These are phyloP conservation scores for Hydraecia micacea DNA, from an alignment of 2,888 invertebrate species.

Conservation along the genomic window DNA sequence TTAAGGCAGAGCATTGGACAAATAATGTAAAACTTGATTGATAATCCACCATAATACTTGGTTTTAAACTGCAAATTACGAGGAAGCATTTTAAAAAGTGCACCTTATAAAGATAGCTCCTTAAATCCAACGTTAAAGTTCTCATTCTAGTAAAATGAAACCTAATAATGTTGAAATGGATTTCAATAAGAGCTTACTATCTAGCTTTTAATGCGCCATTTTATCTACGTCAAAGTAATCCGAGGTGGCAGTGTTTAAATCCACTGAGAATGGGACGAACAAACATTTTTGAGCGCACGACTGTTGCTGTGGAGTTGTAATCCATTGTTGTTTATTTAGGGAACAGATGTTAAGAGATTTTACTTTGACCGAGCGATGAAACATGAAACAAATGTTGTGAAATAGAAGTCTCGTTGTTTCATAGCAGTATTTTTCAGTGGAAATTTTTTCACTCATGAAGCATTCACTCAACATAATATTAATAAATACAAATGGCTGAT, in stretches of 20 bases:
- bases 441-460: constrained; percentile 5
- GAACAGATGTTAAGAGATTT: neutral
- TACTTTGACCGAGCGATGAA: neutral
- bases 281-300: constrained; percentile 10
- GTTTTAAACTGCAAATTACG: neutral
- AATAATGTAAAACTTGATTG: neutral
- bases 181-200: constrained; percentile 48
- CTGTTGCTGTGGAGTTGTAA: neutral
- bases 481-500: constrained; percentile 32
- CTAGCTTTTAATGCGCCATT: constrained; percentile 38
- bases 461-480: constrained; percentile 6
- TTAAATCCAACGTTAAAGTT: constrained; percentile 2
- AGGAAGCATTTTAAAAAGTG: neutral
- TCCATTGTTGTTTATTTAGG: constrained; percentile 25
- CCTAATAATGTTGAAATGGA: constrained; percentile 43
- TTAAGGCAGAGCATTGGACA: neutral
- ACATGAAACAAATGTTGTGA: neutral
- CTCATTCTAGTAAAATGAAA: constrained; percentile 23
- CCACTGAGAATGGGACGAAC: constrained; percentile 12
- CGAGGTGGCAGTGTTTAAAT: constrained; percentile 39
- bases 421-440: neutral
- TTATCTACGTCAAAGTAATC: constrained; percentile 52
- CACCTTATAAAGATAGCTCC: neutral
- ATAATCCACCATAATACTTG: neutral
- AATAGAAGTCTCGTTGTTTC: neutral